These are phyloP conservation scores for Myiotriccus ornatus DNA, from an alignment of 2,797 vertebrate genomes.

Conservation along the genomic window DNA sequence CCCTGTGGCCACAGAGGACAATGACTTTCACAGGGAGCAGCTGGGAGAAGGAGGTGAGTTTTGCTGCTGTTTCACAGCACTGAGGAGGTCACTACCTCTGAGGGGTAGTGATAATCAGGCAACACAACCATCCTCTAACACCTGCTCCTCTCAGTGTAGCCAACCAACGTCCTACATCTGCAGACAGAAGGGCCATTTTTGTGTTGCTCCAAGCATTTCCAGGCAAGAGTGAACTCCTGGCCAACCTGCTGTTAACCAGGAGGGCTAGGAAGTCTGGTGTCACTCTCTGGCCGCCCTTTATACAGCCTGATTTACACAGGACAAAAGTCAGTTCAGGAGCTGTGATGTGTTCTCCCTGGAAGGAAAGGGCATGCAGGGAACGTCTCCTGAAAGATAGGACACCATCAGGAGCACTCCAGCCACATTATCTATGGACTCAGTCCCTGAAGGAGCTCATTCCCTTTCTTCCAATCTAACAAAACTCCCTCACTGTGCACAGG, in stretches of 20 bases:
- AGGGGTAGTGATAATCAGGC: neutral
- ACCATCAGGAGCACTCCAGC: neutral
- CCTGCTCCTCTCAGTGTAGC: neutral
- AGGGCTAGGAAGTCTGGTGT: neutral
- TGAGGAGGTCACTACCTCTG: neutral
- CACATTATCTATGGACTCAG: neutral
- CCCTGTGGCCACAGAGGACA: neutral
- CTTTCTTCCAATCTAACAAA: neutral
- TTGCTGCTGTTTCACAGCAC: neutral
- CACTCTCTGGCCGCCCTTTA: neutral
- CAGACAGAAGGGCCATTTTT: neutral
- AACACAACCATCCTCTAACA: neutral
- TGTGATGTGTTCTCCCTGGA: neutral
- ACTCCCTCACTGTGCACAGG: neutral
- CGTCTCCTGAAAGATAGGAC: neutral
- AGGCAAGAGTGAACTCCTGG: neutral
- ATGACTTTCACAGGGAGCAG: neutral
- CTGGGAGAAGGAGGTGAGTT: neutral
- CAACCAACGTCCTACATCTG: neutral
- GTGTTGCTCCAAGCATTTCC: neutral
- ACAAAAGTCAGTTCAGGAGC: neutral
- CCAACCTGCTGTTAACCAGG: neutral
- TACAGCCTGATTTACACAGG: neutral
- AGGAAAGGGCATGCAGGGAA: neutral
- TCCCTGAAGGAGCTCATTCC: neutral